phyloP scores from a whole-genome alignment of 2,797 vertebrate genomes.

The Tapirus indicus region DNA sequence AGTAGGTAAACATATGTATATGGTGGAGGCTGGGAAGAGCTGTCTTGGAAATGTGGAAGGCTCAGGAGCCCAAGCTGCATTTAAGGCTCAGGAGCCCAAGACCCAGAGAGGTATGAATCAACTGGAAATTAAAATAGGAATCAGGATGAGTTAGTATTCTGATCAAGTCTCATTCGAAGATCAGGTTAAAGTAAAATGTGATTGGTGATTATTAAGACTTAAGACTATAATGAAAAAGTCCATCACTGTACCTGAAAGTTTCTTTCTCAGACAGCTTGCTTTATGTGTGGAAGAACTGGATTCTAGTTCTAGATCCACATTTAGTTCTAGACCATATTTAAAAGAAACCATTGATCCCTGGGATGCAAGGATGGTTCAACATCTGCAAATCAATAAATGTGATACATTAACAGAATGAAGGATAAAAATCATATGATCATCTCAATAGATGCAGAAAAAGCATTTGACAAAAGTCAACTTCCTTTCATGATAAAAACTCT shows the following conservation, averaged over 20 bases:
- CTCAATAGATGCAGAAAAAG: background rate
- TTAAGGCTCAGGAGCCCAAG: background rate
- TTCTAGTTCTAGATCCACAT: background rate
- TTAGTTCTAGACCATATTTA: background rate
- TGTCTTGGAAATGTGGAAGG: background rate
- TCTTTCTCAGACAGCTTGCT: slow-evolving; percentile 39
- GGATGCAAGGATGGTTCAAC: background rate
- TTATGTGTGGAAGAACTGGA: background rate
- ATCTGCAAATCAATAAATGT: background rate
- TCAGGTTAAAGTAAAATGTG: background rate
- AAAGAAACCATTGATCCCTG: slow-evolving; percentile 25
- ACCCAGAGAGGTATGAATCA: background rate
- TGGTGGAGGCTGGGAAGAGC: background rate
- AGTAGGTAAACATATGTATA: background rate
- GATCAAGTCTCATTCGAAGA: background rate
- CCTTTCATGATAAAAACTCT: slow-evolving; percentile 3
- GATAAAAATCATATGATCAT: background rate
- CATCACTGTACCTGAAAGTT: background rate
- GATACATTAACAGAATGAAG: background rate
- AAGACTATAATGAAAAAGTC: background rate
- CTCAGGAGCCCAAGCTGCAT: background rate
- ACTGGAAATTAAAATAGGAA: background rate
- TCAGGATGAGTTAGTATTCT: background rate
- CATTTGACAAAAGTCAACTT: background rate
- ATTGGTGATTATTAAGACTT: slow-evolving; percentile 25